A percentile compares a stretch with the other conserved stretches of the same genome.
Conservation (phyloP, 2,797 vertebrate genomes). For the Acrocephalus scirpaceus region DNA sequence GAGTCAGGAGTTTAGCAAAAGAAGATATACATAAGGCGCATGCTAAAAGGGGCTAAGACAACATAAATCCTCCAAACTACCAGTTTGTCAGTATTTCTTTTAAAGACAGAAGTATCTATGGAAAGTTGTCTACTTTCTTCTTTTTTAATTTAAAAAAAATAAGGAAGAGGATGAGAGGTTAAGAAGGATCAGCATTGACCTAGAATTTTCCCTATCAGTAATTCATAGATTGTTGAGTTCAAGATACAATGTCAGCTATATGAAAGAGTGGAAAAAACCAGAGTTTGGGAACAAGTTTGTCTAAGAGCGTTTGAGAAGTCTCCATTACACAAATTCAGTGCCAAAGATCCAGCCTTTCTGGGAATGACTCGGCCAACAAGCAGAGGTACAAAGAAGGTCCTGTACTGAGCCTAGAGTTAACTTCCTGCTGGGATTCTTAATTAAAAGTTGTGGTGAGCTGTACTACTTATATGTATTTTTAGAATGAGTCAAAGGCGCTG, state of each 20-base stretch:
- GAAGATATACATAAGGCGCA: background rate
- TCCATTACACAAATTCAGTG: background rate
- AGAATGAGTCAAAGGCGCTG: background rate
- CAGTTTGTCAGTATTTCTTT: background rate
- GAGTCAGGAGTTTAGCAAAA: background rate
- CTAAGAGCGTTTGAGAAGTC: background rate
- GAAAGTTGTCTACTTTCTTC: background rate
- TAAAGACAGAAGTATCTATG: background rate
- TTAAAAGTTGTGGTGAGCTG: slow-evolving; percentile 11
- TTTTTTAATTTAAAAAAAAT: background rate
- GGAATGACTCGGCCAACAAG: background rate
- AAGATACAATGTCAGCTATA: background rate
- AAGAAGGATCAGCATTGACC: background rate
- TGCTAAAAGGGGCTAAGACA: background rate
- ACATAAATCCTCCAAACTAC: background rate
- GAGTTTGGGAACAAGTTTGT: background rate
- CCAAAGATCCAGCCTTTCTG: background rate
- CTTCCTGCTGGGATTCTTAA: slow-evolving; percentile 8
- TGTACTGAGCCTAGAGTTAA: slow-evolving; percentile 4
- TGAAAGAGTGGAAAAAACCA: background rate
- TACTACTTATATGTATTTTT: background rate
- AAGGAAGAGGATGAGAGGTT: background rate
- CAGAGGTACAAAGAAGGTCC: slow-evolving; percentile 13
- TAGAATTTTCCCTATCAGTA: background rate
- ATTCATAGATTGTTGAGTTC: background rate